phyloP scores from a whole-genome alignment of 2,797 vertebrate species.

The Falco novaeseelandiae region DNA sequence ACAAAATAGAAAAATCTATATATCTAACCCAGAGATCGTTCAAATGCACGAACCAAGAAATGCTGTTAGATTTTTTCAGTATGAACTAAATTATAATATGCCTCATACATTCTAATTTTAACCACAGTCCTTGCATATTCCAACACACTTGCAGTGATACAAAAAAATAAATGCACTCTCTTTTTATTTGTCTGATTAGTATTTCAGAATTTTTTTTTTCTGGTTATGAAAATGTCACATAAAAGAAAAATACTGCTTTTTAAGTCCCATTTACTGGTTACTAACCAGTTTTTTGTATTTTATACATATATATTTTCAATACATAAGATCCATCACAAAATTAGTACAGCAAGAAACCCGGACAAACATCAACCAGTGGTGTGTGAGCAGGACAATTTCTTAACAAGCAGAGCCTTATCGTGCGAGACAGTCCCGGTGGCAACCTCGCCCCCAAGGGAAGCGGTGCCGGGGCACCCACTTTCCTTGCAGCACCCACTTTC shows the following conservation, averaged over 20 bases:
- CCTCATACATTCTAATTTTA: slow-evolving; percentile 93
- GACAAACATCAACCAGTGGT: slow-evolving; percentile 67
- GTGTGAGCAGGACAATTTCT: slow-evolving; percentile 62
- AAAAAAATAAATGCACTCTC: slow-evolving; percentile 84
- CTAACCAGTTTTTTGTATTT: slow-evolving; percentile 70
- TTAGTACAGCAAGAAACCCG: slow-evolving; percentile 73
- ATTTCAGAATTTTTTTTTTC: slow-evolving; percentile 77
- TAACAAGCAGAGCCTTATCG: background rate
- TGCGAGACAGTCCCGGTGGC: background rate
- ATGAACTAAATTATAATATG: slow-evolving; percentile 89
- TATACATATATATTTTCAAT: slow-evolving; percentile 77
- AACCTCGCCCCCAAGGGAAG: background rate
- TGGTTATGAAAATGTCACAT: slow-evolving; percentile 82
- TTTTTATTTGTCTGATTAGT: slow-evolving; percentile 80
- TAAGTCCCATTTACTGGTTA: slow-evolving; percentile 75
- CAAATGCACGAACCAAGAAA: slow-evolving; percentile 85
- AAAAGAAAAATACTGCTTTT: slow-evolving; percentile 84
- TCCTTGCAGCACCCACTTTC: fast-evolving
- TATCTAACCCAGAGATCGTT: slow-evolving; percentile 85
- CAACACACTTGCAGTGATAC: slow-evolving; percentile 89
- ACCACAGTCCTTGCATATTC: slow-evolving; percentile 92
- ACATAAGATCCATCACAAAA: slow-evolving; percentile 79
- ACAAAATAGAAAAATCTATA: slow-evolving; percentile 88
- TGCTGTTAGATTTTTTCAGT: slow-evolving; percentile 83
- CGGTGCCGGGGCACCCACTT: fast-evolving